These are phyloP conservation scores for Hydropsyche tenuis DNA, from an alignment of 1,140 invertebrate genomes.

Conservation along the genomic window DNA sequence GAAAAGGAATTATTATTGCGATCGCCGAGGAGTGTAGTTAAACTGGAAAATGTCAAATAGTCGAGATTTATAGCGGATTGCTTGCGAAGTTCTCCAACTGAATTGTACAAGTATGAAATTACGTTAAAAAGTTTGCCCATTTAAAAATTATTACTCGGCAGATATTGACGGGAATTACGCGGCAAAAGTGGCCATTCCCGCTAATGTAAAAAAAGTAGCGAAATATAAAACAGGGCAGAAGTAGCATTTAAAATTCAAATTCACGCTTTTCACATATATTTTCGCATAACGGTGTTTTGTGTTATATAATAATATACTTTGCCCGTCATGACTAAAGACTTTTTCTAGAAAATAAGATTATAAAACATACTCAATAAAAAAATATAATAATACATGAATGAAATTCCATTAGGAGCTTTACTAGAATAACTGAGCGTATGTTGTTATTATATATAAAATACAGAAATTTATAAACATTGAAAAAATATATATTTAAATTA, in stretches of 20 bases:
- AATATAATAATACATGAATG: too few relatives aligned
- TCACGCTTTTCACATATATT: neutral
- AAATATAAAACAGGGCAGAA: neutral
- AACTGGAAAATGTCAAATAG: constrained; percentile 17
- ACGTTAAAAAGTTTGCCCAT: constrained; percentile 18
- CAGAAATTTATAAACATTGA: too few relatives aligned
- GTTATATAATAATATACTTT: too few relatives aligned
- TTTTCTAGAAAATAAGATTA: too few relatives aligned
- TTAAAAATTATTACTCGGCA: constrained; percentile 21
- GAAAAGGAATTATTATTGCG: neutral
- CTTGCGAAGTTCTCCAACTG: constrained; percentile 3
- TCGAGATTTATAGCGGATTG: constrained; percentile 11
- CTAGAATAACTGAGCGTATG: too few relatives aligned
- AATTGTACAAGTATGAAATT: constrained; percentile 20
- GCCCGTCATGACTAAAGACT: too few relatives aligned
- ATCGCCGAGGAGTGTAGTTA: neutral
- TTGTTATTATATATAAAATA: too few relatives aligned
- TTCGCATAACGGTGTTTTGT: neutral
- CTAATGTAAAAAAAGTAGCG: neutral
- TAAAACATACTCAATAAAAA: too few relatives aligned
- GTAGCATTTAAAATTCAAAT: neutral
- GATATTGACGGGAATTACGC: constrained; percentile 14
- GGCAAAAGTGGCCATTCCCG: neutral
- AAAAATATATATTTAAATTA: too few relatives aligned
- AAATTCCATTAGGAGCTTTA: too few relatives aligned